Evolutionary conservation across 1,140 invertebrate genomes (phyloP).

Genomic region (Doryteuthis pealeii): DNA sequence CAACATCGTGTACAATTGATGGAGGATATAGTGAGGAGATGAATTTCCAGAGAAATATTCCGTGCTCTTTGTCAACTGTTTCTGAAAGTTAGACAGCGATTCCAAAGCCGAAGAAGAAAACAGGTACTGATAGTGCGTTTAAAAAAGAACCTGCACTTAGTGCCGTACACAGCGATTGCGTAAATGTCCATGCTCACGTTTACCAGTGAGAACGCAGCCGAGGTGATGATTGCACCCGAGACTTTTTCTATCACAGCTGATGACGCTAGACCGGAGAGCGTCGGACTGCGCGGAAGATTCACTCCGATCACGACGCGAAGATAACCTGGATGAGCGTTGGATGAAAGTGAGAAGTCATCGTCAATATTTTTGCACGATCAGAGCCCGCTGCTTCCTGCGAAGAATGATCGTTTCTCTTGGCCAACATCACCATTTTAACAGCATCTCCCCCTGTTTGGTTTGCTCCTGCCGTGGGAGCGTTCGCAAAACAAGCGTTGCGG

Average conservation of each 20-base stretch:
- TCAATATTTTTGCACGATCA: slow-evolving; percentile 11
- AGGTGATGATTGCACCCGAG: not conserved
- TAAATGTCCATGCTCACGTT: slow-evolving; percentile 31
- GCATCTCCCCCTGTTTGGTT: not conserved
- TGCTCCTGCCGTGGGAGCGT: not conserved
- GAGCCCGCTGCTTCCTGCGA: not conserved
- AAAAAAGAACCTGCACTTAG: slow-evolving; percentile 51
- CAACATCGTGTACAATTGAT: slow-evolving; percentile 78
- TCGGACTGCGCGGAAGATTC: not conserved
- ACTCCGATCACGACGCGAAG: not conserved
- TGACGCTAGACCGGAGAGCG: not conserved
- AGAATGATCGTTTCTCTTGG: too few relatives aligned
- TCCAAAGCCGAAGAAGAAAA: slow-evolving; percentile 84
- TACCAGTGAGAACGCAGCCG: not conserved
- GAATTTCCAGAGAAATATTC: slow-evolving; percentile 64
- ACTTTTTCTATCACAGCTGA: not conserved
- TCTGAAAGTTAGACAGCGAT: slow-evolving; percentile 69
- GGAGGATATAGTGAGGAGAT: slow-evolving; percentile 58
- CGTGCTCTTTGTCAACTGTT: slow-evolving; percentile 73
- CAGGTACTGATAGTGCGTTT: slow-evolving; percentile 90
- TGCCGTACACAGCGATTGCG: slow-evolving; percentile 44
- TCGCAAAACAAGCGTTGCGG: slow-evolving; percentile 76
- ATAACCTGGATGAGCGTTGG: not conserved
- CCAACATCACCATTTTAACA: too few relatives aligned
- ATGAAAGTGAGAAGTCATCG: slow-evolving; percentile 5